Conservation (phyloP, 2,797 vertebrate genomes). For the Petrocephalus sullivani region DNA sequence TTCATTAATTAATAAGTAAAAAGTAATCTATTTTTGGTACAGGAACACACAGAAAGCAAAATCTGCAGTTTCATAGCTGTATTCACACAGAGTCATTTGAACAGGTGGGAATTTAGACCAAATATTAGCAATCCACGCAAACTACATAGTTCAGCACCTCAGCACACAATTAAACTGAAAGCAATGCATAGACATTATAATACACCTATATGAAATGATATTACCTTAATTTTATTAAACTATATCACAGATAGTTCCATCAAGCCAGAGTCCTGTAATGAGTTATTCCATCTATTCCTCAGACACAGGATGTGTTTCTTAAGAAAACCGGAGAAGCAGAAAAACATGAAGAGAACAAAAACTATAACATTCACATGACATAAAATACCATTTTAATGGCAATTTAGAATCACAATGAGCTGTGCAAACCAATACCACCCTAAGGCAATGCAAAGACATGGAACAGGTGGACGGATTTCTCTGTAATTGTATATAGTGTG, state of each 20-base stretch:
- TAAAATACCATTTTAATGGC: neutral
- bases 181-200: neutral
- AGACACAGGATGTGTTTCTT: neutral
- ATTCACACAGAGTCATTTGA: neutral
- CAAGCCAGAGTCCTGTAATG: neutral
- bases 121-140: neutral
- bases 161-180: neutral
- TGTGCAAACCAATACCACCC: neutral
- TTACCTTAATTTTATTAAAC: neutral
- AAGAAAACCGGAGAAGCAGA: neutral
- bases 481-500: neutral
- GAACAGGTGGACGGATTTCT: neutral
- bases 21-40: neutral
- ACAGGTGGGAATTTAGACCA: neutral
- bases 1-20: neutral
- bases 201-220: neutral
- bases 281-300: neutral
- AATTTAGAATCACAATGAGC: neutral
- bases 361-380: neutral
- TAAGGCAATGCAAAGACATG: neutral
- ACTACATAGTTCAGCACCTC: neutral
- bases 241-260: neutral
- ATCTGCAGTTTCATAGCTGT: neutral
- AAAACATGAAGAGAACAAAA: neutral
- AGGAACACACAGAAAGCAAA: neutral